Evolutionary conservation across 1,140 invertebrate genomes (phyloP), one percentile per base, ranked within the genome.

Genomic region (Anastrepha ludens): DNA sequence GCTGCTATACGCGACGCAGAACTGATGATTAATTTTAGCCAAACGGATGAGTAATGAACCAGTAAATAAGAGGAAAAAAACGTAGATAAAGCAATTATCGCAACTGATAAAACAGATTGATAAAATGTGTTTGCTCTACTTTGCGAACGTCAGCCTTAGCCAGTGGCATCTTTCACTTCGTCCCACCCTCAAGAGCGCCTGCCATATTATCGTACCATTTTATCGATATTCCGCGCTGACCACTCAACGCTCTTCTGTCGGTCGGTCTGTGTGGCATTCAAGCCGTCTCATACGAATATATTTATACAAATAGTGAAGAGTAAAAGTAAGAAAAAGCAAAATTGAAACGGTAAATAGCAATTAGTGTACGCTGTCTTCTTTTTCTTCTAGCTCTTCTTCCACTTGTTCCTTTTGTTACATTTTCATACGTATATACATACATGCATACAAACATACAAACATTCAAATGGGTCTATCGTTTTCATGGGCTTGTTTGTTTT

Each of bases 241-340:
- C 47, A 55, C 74, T 81, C 74, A 81, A 81, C 60, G 60, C 1
- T 6, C 60, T 4, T 44, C 67, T 70, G 44, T 70, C 50, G 7
- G 20, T 55, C 44, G 17, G 47, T 74, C 20, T 29, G 3, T 62
- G 8, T 9, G n/a, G 0, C 13, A n/a, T 5, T 62, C 60, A 13
- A 17, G 20, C 3, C 20, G n/a, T 29, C 74, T 81, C 29, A 41
- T 55, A 55, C 50, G 11, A 55, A 29, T 29, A 29, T 29, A 29
- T 29, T 29, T 3, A 5, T 13, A 39, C 29, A 39, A 20, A 39
- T 11, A 67, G 41, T n/a, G n/a, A 81, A 81, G 74, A 81, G 74
- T 81, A 81, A 81, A 81, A 81, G 74, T 81, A 81, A 81, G 74
- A 20, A 81, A 81, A 81, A 55, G 74, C 50, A 81, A 81, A 81